Evolutionary conservation across 2,888 invertebrate genomes (phyloP), one percentile per base, ranked within the genome.

Genomic region (Erebia aethiops): DNA sequence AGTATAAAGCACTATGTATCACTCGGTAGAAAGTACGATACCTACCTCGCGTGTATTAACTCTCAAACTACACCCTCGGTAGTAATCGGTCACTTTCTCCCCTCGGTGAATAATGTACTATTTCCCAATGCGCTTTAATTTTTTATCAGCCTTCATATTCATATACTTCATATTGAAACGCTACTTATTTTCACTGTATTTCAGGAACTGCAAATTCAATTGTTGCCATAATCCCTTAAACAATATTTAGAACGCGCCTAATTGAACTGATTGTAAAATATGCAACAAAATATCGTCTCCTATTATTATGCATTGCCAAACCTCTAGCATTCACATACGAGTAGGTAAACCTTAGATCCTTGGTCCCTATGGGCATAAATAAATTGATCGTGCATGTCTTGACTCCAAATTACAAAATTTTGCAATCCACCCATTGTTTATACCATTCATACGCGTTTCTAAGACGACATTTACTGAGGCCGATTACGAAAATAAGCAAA

Each of bases 361-460:
- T 82, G 80, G 82, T 82, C 83, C 84, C 83, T 81, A 77, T 75
- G 79, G 78, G 80, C 81, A 80, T 84, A 85, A 87, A 86, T 82
- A 82, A 84, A 77, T 77, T 76, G 80, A 82, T 83, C 86, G 87
- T 84, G 85, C 83, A 83, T 83, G 82, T 76, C 71, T 78, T 77
- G 78, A 77, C 76, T 78, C 77, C 72, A 75, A 80, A 80, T 77
- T 76, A 77, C 75, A 74, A 71, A 76, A 81, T 88, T 84, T 83
- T 78, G 86, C 82, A 87, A 88, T 79, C 77, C 77, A 73, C 70
- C 82, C 80, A 87, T 89, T 89, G 88, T 90, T 87, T 86, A 83
- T 81, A 82, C 82, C 74, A 46, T 62, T 41, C 41, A 46, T 62
- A 62, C 46, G 49, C 56, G 58, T 67, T 64, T 60, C 72, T 70